A percentile compares a stretch with the other conserved stretches of the same genome.
phyloP scores from a whole-genome alignment of 2,797 vertebrate genomes.

The Scomberomorus guttatus region DNA sequence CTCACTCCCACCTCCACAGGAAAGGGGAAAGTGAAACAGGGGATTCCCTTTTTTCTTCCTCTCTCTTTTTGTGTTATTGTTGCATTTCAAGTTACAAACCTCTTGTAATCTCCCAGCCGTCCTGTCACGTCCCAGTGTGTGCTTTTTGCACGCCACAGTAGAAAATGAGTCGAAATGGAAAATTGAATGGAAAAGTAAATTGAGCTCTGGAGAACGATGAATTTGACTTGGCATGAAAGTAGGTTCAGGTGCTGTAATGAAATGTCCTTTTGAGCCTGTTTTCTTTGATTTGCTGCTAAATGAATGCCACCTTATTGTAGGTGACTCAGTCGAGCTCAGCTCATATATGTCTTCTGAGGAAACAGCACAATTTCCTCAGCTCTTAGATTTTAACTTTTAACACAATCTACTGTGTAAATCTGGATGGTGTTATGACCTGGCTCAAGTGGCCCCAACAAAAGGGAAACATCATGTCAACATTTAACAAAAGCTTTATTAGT shows the following conservation, averaged over 20 bases:
- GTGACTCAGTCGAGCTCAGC: slow-evolving; percentile 10
- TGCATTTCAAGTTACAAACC: slow-evolving; percentile 24
- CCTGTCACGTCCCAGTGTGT: slow-evolving; percentile 3
- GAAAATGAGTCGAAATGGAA: slow-evolving; percentile 42
- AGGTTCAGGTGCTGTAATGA: slow-evolving; percentile 33
- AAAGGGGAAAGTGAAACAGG: slow-evolving; percentile 15
- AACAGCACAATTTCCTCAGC: slow-evolving; percentile 7
- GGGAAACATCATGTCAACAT: no score
- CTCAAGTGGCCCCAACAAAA: no score
- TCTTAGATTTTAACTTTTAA: slow-evolving; percentile 20
- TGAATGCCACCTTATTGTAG: slow-evolving; percentile 35
- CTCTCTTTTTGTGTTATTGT: slow-evolving; percentile 5
- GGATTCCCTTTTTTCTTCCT: slow-evolving; percentile 9
- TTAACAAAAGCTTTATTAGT: no score
- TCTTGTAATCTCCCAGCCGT: neutral
- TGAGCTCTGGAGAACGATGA: slow-evolving; percentile 41
- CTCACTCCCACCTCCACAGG: slow-evolving; percentile 13
- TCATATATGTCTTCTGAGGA: slow-evolving; percentile 14
- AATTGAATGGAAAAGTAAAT: slow-evolving; percentile 42
- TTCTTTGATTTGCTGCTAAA: slow-evolving; percentile 43
- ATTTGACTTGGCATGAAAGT: slow-evolving; percentile 41
- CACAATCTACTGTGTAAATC: neutral
- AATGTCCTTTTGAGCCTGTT: slow-evolving; percentile 39
- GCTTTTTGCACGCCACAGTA: slow-evolving; percentile 7
- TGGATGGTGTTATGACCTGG: neutral